These are phyloP conservation scores for Psittacula cyanocephala DNA, from an alignment of 2,113 vertebrate genomes.

Conservation along the genomic window DNA sequence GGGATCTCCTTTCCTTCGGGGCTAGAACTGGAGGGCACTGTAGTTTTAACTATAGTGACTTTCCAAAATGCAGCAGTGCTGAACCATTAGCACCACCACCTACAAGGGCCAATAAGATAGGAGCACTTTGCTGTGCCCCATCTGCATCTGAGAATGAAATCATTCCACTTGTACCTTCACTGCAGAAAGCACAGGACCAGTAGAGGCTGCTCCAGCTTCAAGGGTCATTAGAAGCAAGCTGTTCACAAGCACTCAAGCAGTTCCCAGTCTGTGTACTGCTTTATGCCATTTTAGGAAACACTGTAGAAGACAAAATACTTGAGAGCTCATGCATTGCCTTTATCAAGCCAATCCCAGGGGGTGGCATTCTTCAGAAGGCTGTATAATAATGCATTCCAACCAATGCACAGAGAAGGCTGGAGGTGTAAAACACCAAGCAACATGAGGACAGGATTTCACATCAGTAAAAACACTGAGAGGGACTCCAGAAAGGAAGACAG, in stretches of 20 bases:
- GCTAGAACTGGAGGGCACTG: not conserved
- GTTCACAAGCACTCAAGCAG: not conserved
- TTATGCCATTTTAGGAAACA: not conserved
- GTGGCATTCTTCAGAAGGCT: not conserved
- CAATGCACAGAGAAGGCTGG: not conserved
- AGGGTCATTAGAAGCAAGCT: not conserved
- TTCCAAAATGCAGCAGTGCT: not conserved
- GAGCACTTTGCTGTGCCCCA: not conserved
- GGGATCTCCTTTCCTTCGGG: not conserved
- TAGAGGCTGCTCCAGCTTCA: not conserved
- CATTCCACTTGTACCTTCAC: not conserved
- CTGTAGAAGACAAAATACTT: not conserved
- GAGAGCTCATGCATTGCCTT: not conserved
- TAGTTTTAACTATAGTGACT: too few relatives aligned
- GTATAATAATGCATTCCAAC: accelerated
- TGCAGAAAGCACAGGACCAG: not conserved
- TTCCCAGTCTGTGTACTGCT: not conserved
- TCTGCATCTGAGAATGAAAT: not conserved
- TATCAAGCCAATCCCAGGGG: not conserved
- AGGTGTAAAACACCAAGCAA: not conserved
- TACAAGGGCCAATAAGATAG: not conserved
- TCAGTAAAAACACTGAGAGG: not conserved
- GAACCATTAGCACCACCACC: too few relatives aligned
- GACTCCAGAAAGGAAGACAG: not conserved
- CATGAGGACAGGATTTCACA: not conserved